phyloP scores from a whole-genome alignment of 2,113 vertebrate genomes.

The Recurvirostra avosetta region DNA sequence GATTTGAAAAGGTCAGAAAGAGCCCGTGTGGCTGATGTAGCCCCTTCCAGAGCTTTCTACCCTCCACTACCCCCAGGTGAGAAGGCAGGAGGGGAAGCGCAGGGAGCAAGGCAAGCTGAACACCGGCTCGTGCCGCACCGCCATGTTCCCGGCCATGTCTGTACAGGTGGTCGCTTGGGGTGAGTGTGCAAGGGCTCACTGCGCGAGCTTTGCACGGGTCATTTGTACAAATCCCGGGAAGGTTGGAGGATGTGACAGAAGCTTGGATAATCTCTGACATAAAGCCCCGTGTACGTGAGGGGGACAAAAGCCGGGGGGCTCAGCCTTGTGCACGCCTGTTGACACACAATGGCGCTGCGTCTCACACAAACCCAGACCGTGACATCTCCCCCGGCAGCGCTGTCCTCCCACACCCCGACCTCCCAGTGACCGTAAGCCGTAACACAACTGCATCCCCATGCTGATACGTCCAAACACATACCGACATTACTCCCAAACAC shows the following conservation, averaged over 20 bases:
- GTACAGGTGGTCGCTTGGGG: neutral
- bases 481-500: fast-evolving
- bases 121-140: fast-evolving
- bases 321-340: neutral
- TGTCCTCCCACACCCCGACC: fast-evolving
- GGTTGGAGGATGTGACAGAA: neutral
- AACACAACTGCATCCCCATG: fast-evolving
- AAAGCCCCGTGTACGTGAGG: neutral
- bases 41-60: slow-evolving; percentile 38
- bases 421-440: neutral
- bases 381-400: neutral
- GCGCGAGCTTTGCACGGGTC: neutral
- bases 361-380: neutral
- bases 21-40: slow-evolving; percentile 9
- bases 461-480: fast-evolving
- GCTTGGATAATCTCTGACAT: neutral
- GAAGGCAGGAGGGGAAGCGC: neutral
- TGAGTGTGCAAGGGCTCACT: neutral
- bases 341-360: neutral
- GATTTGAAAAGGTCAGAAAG: slow-evolving; percentile 63
- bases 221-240: neutral
- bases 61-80: neutral
- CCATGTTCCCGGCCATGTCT: fast-evolving
- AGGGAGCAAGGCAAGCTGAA: neutral
- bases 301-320: neutral